Conservation (phyloP, 2,113 vertebrate species). For the Columbina picui region DNA sequence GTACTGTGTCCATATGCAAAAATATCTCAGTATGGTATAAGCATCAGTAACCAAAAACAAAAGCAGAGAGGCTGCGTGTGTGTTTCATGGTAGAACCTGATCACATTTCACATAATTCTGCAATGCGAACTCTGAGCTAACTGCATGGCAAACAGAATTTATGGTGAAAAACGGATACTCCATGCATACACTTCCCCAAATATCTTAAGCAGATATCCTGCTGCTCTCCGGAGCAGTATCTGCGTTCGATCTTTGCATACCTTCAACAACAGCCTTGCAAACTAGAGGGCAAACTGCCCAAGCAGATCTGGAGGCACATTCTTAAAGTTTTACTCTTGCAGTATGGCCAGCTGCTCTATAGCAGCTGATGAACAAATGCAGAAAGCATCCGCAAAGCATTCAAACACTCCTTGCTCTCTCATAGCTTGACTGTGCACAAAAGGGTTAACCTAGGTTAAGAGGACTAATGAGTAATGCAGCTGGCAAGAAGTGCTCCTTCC, state of each 20-base stretch:
- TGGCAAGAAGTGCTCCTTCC: not conserved
- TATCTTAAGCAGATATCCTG: not conserved
- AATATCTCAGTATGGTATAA: not conserved
- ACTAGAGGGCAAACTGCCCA: not conserved
- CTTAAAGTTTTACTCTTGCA: not conserved
- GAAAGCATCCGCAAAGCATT: constrained; percentile 44
- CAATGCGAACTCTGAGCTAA: not conserved
- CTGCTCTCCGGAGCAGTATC: not conserved
- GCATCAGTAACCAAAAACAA: constrained; percentile 1
- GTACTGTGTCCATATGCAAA: not conserved
- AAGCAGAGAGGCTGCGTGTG: not conserved
- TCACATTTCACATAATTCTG: not conserved
- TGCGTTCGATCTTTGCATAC: not conserved
- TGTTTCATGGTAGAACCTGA: not conserved
- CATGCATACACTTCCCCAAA: not conserved
- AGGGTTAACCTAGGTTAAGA: constrained; percentile 45
- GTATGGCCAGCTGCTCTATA: not conserved
- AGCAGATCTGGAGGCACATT: constrained; percentile 32
- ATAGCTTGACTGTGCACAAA: not conserved
- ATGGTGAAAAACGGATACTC: not conserved
- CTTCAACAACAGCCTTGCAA: not conserved
- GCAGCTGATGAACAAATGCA: constrained; percentile 55
- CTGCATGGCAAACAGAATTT: not conserved
- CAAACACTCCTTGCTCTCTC: not conserved
- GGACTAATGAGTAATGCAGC: not conserved